Evolutionary conservation across 2,113 vertebrate species (phyloP), one percentile per base, ranked within the genome.

Genomic region (Drymodes brunneopygia): DNA sequence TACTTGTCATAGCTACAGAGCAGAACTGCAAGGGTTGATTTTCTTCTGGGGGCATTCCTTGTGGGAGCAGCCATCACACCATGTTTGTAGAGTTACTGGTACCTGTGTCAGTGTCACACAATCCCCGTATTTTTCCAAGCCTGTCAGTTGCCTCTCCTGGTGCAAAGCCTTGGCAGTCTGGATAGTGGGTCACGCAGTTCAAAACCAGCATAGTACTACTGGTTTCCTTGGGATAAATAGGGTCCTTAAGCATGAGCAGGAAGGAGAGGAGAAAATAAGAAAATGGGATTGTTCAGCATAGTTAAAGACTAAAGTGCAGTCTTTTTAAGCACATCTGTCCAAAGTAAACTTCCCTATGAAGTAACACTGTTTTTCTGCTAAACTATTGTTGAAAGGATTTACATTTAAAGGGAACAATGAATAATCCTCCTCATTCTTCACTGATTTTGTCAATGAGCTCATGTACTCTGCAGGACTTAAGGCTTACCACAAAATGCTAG

Each of bases 371-470:
- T 77, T 88, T 86, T 82, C 83, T 78, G 15, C 19, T 86, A 71
- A 73, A 10, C 64, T 81, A 19, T 78, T 88, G 29, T 70, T 94
- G 67, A 77, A 80, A 90, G 60, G 54, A 92, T 92, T 96, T 93
- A 62, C 40, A 28, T 83, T 58, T 73, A 89, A 85, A 1, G 1
- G 67, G 38, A 94, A 83, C 44, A 86, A 93, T 64, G 67, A 74
- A 88, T 92, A 94, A 90, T 93, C 64, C 44, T 82, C 29, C 62
- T 81, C 0, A 0, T 88, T 92, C 90, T 81, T 95, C 88, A 84
- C 47, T 74, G 65, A 86, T 86, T 69, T 64, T 94, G 60, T 90
- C 82, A 90, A 54, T 50, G 67, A 94, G 77, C 56, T 86, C 47
- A 73, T 74, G 56, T 66, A 84, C 91, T 92, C 50, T 80, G 88